phyloP scores from a whole-genome alignment of 2,888 invertebrate species.

The Nineta flava region DNA sequence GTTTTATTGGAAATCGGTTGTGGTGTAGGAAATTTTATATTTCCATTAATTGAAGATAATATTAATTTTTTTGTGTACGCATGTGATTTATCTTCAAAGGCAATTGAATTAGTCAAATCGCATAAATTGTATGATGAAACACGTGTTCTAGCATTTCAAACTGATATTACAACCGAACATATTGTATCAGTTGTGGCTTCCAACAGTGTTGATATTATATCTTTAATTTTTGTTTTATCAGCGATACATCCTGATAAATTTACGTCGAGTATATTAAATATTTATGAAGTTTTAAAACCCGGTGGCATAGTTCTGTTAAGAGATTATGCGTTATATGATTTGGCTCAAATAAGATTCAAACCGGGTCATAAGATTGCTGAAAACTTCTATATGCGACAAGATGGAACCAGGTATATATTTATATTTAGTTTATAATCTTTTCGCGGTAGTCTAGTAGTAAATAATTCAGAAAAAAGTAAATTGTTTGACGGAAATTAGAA shows the following conservation, averaged over 20 bases:
- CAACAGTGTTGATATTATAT: conserved; percentile 57
- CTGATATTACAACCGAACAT: conserved; percentile 61
- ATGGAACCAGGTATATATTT: conserved; percentile 65
- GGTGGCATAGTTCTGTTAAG: conserved; percentile 75
- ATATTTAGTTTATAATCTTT: not conserved
- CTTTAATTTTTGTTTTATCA: conserved; percentile 89
- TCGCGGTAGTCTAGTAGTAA: not conserved
- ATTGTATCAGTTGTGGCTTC: conserved; percentile 38
- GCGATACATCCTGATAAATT: conserved; percentile 84
- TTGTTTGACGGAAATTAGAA: not conserved
- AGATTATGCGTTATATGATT: conserved; percentile 90
- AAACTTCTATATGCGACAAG: conserved; percentile 90
- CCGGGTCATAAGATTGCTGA: conserved; percentile 84
- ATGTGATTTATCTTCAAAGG: conserved; percentile 86
- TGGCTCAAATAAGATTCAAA: conserved; percentile 89
- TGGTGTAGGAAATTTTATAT: conserved; percentile 94
- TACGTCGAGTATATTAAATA: conserved; percentile 39
- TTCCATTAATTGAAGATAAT: conserved; percentile 72
- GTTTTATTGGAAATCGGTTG: conserved; percentile 75
- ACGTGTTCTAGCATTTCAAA: conserved; percentile 62
- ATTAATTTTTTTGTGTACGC: conserved; percentile 60
- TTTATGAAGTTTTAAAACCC: conserved; percentile 46
- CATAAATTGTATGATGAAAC: conserved; percentile 46
- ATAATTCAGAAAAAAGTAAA: not conserved
- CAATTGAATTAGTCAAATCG: conserved; percentile 67